phyloP scores from a whole-genome alignment of 2,888 invertebrate genomes.

The Drosophila dives region DNA sequence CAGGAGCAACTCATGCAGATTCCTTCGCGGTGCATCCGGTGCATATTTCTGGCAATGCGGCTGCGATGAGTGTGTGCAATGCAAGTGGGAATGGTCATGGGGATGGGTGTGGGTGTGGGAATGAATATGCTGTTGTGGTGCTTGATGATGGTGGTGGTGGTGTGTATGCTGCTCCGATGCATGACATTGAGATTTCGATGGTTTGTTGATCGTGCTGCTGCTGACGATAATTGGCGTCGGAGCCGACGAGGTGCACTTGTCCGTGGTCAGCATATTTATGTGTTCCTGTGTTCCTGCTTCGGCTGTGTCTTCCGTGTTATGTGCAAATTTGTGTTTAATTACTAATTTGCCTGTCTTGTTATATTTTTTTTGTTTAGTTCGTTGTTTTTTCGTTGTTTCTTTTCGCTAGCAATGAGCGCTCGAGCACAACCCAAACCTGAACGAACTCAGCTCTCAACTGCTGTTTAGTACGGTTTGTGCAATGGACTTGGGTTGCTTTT shows the following conservation, averaged over 20 bases:
- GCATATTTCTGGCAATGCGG: conserved; percentile 43
- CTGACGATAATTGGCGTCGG: conserved; percentile 60
- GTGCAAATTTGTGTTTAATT: conserved; percentile 40
- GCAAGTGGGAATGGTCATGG: conserved; percentile 29
- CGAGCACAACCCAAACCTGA: conserved; percentile 30
- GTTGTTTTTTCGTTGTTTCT: conserved; percentile 8
- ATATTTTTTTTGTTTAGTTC: conserved; percentile 13
- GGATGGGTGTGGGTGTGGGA: conserved; percentile 12
- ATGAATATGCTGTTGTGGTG: conserved; percentile 19
- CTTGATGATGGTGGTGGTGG: conserved; percentile 34
- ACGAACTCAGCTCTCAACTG: conserved; percentile 50
- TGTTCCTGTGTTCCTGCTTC: conserved; percentile 18
- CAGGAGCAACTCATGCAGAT: conserved; percentile 85
- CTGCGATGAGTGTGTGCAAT: conserved; percentile 41
- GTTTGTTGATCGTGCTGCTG: conserved; percentile 22
- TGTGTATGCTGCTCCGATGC: conserved; percentile 36
- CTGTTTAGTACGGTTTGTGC: conserved; percentile 61
- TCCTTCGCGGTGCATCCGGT: conserved; percentile 62
- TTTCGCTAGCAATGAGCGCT: conserved; percentile 19
- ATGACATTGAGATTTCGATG: conserved; percentile 57
- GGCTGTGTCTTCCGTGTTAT: conserved; percentile 4
- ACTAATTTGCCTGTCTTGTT: neutral
- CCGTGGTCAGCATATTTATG: conserved; percentile 57
- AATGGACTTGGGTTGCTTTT: conserved; percentile 41
- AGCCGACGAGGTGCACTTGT: conserved; percentile 52